Evolutionary conservation across 1,140 invertebrate genomes (phyloP).

Genomic region (Callitettix versicolor): DNA sequence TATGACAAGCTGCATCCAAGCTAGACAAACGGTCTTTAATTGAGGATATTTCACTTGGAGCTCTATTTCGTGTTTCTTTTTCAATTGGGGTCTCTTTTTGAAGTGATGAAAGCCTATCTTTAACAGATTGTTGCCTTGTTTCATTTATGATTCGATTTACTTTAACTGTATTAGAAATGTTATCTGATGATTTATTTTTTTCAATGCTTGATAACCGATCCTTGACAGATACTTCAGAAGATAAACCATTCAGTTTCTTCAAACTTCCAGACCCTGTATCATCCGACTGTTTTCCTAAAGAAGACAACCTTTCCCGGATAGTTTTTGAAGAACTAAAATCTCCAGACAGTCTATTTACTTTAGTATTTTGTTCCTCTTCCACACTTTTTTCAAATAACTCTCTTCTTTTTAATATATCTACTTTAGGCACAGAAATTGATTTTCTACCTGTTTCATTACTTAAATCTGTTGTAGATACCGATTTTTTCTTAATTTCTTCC

Average conservation of each 20-base stretch:
- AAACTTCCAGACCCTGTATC: conserved; percentile 28
- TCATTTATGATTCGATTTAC: conserved; percentile 2
- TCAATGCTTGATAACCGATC: conserved; percentile 25
- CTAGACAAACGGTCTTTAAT: conserved; percentile 45
- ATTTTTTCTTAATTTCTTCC: conserved; percentile 30
- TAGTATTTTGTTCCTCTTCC: conserved; percentile 5
- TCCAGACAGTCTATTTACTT: conserved; percentile 27
- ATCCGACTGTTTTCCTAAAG: conserved; percentile 43
- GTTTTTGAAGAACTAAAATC: conserved; percentile 51
- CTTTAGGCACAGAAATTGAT: conserved; percentile 56
- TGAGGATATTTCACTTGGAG: too few species aligned
- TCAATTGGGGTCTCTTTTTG: conserved; percentile 26
- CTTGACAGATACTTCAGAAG: conserved; percentile 21
- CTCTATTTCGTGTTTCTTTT: too few species aligned
- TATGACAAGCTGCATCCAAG: conserved; percentile 39
- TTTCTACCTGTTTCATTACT: conserved; percentile 31
- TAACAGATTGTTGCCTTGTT: conserved; percentile 27
- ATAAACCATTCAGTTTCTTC: conserved; percentile 25
- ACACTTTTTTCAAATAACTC: conserved; percentile 60
- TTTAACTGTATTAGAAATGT: conserved; percentile 2
- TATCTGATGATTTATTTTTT: conserved; percentile 18
- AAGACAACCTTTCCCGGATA: conserved; percentile 57
- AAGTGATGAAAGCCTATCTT: conserved; percentile 33
- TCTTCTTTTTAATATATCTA: conserved; percentile 68
- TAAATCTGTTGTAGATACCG: conserved; percentile 14